Evolutionary conservation across 2,113 vertebrate species (phyloP).

Genomic region (Manacus vitellinus): DNA sequence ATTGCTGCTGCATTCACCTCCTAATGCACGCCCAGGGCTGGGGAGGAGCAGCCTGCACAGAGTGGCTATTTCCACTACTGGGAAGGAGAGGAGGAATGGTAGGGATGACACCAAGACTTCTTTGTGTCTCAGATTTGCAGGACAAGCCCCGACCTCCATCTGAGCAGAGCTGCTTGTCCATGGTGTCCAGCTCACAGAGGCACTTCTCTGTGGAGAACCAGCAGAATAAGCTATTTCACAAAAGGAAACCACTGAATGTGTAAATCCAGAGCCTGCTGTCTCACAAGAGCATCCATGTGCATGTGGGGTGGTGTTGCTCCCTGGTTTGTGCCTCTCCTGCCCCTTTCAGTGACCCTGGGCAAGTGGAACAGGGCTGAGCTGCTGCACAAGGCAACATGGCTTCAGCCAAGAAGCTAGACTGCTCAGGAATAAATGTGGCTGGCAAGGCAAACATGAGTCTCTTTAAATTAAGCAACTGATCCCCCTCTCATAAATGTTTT

Average conservation of each 20-base stretch:
- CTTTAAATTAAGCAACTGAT: not conserved
- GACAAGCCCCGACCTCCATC: rapidly evolving
- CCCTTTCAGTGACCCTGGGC: not conserved
- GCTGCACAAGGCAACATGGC: rapidly evolving
- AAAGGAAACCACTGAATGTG: rapidly evolving
- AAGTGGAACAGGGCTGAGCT: not conserved
- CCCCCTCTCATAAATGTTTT: not conserved
- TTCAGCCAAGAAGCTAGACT: not conserved
- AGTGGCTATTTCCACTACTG: not conserved
- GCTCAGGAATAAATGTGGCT: not conserved
- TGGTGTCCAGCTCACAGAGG: not conserved
- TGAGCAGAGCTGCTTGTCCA: not conserved
- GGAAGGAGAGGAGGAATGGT: not conserved
- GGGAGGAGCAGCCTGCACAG: not conserved
- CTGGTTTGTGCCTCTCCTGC: not conserved
- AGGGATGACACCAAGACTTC: rapidly evolving
- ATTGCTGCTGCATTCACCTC: not conserved
- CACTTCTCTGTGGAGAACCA: rapidly evolving
- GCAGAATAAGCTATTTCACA: not conserved
- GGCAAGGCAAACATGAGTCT: not conserved
- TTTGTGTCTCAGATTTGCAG: not conserved
- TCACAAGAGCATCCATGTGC: rapidly evolving
- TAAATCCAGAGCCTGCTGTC: not conserved
- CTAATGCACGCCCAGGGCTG: rapidly evolving
- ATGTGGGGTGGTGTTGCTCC: rapidly evolving